These are phyloP conservation scores for Protomyctophum bolini DNA, from an alignment of 2,113 vertebrate genomes.

Conservation along the genomic window DNA sequence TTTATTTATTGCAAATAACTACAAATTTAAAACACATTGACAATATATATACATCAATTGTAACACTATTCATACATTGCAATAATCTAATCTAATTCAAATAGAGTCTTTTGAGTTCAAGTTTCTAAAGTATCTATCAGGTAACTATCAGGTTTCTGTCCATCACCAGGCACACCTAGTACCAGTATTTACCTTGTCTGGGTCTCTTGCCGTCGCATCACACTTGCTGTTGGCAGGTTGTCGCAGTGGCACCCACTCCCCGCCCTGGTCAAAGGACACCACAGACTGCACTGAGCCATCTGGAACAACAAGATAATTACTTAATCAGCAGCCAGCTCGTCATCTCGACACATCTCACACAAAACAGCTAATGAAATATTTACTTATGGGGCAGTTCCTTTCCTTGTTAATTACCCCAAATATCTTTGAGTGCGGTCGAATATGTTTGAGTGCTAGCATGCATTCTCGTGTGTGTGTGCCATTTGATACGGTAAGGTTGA, in stretches of 20 bases:
- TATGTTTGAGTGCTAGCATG: too few species aligned
- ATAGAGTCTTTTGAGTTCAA: too few species aligned
- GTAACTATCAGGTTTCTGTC: background rate
- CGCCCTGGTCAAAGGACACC: slow-evolving; percentile 91
- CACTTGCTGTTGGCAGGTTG: slow-evolving; percentile 87
- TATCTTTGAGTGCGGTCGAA: too few species aligned
- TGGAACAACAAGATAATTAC: slow-evolving; percentile 49
- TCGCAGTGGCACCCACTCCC: slow-evolving; percentile 86
- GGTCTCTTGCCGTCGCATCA: slow-evolving; percentile 84
- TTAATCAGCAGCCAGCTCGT: slow-evolving; percentile 21
- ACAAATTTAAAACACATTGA: background rate
- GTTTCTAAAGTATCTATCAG: background rate
- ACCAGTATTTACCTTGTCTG: slow-evolving; percentile 79
- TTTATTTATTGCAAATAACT: background rate
- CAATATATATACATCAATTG: background rate
- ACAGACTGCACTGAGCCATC: slow-evolving; percentile 89
- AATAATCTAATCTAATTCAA: background rate
- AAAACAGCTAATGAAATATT: slow-evolving; percentile 64
- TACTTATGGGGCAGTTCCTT: slow-evolving; percentile 22
- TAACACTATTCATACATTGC: background rate
- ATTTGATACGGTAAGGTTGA: too few species aligned
- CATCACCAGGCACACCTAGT: background rate
- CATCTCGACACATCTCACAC: slow-evolving; percentile 44
- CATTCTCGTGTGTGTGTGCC: too few species aligned
- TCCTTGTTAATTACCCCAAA: too few species aligned